Evolutionary conservation across 2,888 invertebrate species (phyloP), one percentile per base, ranked within the genome.

Genomic region (Thumatha senex): DNA sequence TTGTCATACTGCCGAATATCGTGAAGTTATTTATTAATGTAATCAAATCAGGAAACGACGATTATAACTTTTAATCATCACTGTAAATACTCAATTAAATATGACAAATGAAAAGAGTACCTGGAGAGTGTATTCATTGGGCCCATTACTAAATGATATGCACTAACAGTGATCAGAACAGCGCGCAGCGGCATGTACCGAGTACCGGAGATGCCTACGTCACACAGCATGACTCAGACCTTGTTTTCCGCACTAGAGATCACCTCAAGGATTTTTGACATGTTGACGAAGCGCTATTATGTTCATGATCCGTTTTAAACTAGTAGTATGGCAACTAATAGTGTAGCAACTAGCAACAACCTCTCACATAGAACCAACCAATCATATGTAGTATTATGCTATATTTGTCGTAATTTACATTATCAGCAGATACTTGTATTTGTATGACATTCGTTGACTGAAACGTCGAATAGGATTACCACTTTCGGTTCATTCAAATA

Each of bases 211-310:
- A 7, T 34, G 38, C 1, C 48, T 42, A 61, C 66, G 56, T 69
- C 69, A 67, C 51, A 29, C 10, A 7, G 24, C 12, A 63, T 72
- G 72, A 76, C 46, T 78, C 79, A 77, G 58, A 44, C 54, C 63
- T 70, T 71, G 76, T 79, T 79, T 79, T 74, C 76, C 77, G 70
- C 72, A 67, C 73, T 70, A 66, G 67, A 74, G 74, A 75, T 67
- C 70, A 61, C 68, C 59, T 80, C 82, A 82, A 82, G 82, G 82
- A 68, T 73, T 55, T 52, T 44, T 10, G 54, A 54, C 51, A 53
- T 67, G 54, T 56, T 56, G 54, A 60, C 44, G 34, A 56, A 50
- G 58, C 38, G 48, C 61, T 50, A 54, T 52, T 51, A 51, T 51
- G 31, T 48, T 46, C 54, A 58, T 48, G 50, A 45, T 38, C 24